Base-by-base conservation (phyloP, 2,797 vertebrate species). In the Micropoecilia bifurca region DNA sequence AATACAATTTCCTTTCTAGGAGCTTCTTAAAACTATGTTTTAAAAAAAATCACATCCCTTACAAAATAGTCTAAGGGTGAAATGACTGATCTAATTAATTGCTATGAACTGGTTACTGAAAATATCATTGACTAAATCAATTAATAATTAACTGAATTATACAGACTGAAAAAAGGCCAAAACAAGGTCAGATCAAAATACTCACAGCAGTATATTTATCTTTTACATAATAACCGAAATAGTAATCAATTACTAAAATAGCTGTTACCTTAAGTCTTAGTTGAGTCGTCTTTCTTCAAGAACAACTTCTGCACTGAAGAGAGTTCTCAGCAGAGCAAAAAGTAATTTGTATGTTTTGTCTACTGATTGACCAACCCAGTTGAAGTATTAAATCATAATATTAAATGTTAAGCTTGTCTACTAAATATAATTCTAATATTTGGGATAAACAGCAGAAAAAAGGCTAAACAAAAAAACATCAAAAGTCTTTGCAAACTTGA, bases 401-500 rank as follows among this genome's bases (percentile, higher is more conserved):
- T 22, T 13, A 16, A 61, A 71, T 47, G 36, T 80, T 73, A 55
- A 28, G 59, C 50, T 75, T 45, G 1, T 50, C 30, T 69, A 63
- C 7, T 6, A 45, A 61, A 13, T 2, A 55, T 28, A 30, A 69
- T 22, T 53, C 14, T 9, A 4, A 13, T 43, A 33, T n/a, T 45
- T 22, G 25, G 22, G 46, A 53, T n/a, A 47, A 50, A 20, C 28
- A 50, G 18, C 46, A 48, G 46, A 12, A 50, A 9, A 45, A 76
- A 76, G 30, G 28, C 30, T 14, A 1, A 4, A 22, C 20, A 66
- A 75, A 75, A 73, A 79, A 18, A 59, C n/a, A 33, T 14, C 59
- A 16, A 71, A 66, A 72, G 73, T 1, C 0, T 77, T 50, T 71
- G 28, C 2, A 73, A 83, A 80, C 85, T 73, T 7, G 1, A 39